Conservation (phyloP, 2,113 vertebrate genomes). For the Regulus satrapa region DNA sequence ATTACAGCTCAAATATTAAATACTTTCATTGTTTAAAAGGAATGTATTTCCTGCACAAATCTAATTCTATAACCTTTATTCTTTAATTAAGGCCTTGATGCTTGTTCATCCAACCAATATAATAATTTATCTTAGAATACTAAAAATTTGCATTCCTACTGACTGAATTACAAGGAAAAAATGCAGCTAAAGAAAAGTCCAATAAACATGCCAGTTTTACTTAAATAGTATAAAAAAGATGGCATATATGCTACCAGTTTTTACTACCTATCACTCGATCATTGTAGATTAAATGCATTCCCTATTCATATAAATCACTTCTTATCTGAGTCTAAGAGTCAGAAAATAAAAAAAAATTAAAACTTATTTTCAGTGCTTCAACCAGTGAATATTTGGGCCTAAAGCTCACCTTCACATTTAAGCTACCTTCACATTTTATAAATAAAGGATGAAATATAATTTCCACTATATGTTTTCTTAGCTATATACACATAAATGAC, state of each 20-base stretch:
- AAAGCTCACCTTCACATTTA: no score
- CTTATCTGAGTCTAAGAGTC: not conserved
- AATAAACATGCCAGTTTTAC: not conserved
- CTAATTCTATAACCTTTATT: constrained; percentile 14
- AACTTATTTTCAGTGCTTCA: not conserved
- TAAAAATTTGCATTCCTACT: not conserved
- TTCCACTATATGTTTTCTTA: not conserved
- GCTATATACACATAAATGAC: not conserved
- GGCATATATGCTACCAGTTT: not conserved
- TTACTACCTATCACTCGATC: not conserved
- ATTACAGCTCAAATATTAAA: constrained; percentile 26
- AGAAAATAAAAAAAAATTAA: not conserved
- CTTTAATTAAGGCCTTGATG: constrained; percentile 60
- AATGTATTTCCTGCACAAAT: constrained; percentile 39
- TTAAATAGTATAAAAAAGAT: not conserved
- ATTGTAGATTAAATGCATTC: not conserved
- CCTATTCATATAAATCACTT: not conserved
- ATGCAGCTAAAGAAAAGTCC: not conserved
- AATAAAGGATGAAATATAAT: not conserved
- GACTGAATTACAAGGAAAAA: not conserved
- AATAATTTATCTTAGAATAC: constrained; percentile 46
- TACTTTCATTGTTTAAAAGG: not conserved
- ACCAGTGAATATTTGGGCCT: not conserved
- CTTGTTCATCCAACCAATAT: constrained; percentile 36
- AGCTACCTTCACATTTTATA: not conserved